Base-by-base conservation (phyloP, 2,888 invertebrate genomes). In the Nomada goodeniana region DNA sequence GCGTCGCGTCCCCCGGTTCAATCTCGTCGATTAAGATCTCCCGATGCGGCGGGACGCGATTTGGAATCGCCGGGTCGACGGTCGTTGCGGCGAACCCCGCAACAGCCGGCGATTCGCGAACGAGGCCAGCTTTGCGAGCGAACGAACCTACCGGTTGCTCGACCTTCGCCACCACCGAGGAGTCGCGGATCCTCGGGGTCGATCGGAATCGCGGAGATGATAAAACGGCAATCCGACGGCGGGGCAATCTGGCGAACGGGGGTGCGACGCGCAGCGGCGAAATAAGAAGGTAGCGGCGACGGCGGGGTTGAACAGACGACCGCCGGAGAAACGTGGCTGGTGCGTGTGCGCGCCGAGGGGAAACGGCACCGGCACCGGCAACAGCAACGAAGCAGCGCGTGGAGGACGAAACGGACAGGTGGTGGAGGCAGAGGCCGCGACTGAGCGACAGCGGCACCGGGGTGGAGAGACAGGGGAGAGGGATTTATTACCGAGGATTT, bases 401-500 rank as follows among this genome's bases (percentile, higher is more conserved):
- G 50, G 74, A 79, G 29, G 73, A 53, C 65, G 75, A 71, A 82
- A 67, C 75, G 78, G 76, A 81, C 83, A 84, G 87, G 84, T 76
- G 81, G 74, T 71, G 72, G 74, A 71, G 82, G 69, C 36, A 74
- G 78, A 68, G 52, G 26, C 29, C 20, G 50, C 15, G 76, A 59
- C 23, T 53, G 78, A 64, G 73, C 72, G 76, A 75, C 60, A 61
- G 60, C 18, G 18, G 67, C 18, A n/a, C 0, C 3, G 81, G 63
- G 71, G 53, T 47, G 53, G 59, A 52, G 80, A 29, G 76, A 70
- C 69, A 71, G 80, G 81, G 83, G 80, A 85, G 90, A 88, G 90
- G 92, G 91, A 93, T 93, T 93, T 93, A 93, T 93, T 91, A 90
- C 92, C 86, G 80, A 90, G 91, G 91, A 93, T 93, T 93, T 93